Evolutionary conservation across 2,797 vertebrate species (phyloP).

Genomic region (Anabas testudineus): DNA sequence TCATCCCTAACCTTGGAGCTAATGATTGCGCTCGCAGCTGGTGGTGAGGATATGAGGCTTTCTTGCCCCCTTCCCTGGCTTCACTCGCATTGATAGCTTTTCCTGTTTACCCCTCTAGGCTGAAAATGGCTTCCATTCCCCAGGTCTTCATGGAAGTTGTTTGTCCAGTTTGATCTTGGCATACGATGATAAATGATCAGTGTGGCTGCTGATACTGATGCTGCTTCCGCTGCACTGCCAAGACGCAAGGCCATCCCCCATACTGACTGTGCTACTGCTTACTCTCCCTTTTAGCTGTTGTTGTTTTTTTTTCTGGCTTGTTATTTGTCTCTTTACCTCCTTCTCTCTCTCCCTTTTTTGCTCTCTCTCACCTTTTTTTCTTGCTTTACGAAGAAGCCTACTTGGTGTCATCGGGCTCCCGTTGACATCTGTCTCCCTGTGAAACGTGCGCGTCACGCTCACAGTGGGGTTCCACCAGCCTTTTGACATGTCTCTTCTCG

Average conservation of each 20-base stretch:
- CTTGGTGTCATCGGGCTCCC: conserved; percentile 55
- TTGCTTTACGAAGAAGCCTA: conserved; percentile 34
- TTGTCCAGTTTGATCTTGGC: conserved; percentile 77
- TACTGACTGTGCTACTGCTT: conserved; percentile 51
- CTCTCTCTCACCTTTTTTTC: conserved; percentile 1
- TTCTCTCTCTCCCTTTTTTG: background rate
- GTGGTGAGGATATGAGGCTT: conserved; percentile 51
- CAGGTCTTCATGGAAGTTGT: conserved; percentile 64
- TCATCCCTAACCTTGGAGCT: conserved; percentile 63
- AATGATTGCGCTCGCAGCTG: conserved; percentile 69
- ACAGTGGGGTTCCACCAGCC: conserved; percentile 54
- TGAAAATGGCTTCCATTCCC: conserved; percentile 62
- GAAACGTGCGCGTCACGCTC: conserved; percentile 57
- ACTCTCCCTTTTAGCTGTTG: conserved; percentile 16
- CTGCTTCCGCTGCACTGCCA: conserved; percentile 43
- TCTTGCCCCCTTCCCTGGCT: conserved; percentile 50
- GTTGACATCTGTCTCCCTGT: conserved; percentile 45
- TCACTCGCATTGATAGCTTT: conserved; percentile 44
- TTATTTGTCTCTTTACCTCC: conserved; percentile 43
- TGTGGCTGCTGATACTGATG: conserved; percentile 60
- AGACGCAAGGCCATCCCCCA: conserved; percentile 56
- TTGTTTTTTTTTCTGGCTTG: background rate
- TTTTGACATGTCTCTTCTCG: conserved; percentile 62
- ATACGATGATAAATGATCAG: conserved; percentile 70
- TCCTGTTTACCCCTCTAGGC: conserved; percentile 67